Evolutionary conservation across 2,113 vertebrate genomes (phyloP).

Genomic region (Ranitomeya imitator): DNA sequence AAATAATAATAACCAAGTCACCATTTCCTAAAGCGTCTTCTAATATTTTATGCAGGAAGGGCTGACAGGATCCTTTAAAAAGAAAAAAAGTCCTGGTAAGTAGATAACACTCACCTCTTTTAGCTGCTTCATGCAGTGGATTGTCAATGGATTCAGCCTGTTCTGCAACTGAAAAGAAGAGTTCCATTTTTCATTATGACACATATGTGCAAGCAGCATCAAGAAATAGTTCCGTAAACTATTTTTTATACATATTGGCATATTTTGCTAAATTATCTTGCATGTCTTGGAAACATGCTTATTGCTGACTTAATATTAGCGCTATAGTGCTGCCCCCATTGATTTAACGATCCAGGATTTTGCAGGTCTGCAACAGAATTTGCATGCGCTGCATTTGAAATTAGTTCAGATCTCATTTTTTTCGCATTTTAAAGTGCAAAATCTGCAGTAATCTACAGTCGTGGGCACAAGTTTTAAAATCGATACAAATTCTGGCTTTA

Average conservation of each 20-base stretch:
- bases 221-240: background rate
- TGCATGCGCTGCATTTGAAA: background rate
- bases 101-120: slow-evolving; percentile 79
- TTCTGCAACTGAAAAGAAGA: slow-evolving; percentile 84
- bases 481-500: too few relatives aligned
- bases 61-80: too few relatives aligned
- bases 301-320: background rate
- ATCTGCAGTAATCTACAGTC: background rate
- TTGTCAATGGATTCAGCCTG: slow-evolving; percentile 96
- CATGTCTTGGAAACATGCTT: too few relatives aligned
- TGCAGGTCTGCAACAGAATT: background rate
- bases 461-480: too few relatives aligned
- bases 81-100: too few relatives aligned
- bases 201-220: background rate
- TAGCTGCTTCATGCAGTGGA: slow-evolving; percentile 96
- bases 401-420: background rate
- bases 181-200: too few relatives aligned
- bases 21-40: too few relatives aligned
- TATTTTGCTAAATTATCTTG: too few relatives aligned
- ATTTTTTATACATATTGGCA: too few relatives aligned
- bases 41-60: too few relatives aligned
- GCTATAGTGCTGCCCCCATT: background rate
- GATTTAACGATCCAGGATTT: background rate
- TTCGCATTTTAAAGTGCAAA: background rate
- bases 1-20: too few relatives aligned